Evolutionary conservation across 2,888 invertebrate genomes (phyloP), one percentile per base, ranked within the genome.

Genomic region (Drymonia ruficornis): DNA sequence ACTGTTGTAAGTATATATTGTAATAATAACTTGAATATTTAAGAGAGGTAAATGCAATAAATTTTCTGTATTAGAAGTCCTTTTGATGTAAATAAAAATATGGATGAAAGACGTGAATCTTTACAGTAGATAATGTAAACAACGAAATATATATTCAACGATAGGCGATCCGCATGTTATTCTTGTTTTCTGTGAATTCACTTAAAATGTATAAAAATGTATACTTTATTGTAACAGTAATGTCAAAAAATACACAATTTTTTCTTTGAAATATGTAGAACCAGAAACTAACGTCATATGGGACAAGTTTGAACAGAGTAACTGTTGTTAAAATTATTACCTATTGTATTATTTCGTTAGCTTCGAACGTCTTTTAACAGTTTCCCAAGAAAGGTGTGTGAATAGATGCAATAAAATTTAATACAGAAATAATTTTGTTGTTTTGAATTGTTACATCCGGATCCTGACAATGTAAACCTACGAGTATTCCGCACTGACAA

Each of bases 391-490:
- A 88, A 91, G 88, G 87, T 94, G 94, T 94, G 94, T 89, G 94
- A 94, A 92, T 93, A 93, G 92, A 91, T 92, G 91, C 91, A 93
- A 93, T 93, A 93, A 91, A 91, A 92, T 89, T 92, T 89, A 91
- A 91, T 91, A 91, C 91, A 89, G 89, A 91, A 90, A 87, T 84
- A 84, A 75, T 69, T 68, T 51, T 60, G 56, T 61, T 68, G 68
- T 56, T 72, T 81, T 68, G 66, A 67, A 78, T 75, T 59, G 40
- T 48, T 48, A 53, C 23, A 51, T 56, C 36, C 47, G 40, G 11
- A 28, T 28, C 11, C 31, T 31, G 11, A 31, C 31, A 9, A 31
- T 42, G 9, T 28, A 9, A 11, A 18, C 12, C 5, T 31, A 31
- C 6, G 31, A 31, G 31, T 31, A 31, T 11, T 31, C 2, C n/a